Base-by-base conservation (phyloP, 2,888 invertebrate genomes). In the Xanthia icteritia region DNA sequence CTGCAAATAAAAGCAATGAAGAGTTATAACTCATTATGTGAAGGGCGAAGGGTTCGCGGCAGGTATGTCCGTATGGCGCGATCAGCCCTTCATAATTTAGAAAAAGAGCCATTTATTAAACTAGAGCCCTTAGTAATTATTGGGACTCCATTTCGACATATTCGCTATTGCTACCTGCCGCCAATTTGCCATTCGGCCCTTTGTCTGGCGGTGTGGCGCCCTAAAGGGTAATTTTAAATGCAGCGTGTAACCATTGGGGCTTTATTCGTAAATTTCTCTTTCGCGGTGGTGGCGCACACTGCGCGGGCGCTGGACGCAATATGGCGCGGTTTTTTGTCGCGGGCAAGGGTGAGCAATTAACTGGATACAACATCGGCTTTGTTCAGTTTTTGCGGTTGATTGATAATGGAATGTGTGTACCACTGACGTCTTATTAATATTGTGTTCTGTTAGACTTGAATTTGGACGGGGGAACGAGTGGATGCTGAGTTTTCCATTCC, bases 171-270 rank as follows among this genome's bases (percentile, higher is more conserved):
- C 96, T 96, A 96, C 96, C 96, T 96, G 96, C 96, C 93, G 93
- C 92, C 95, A 96, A 95, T 96, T 96, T 95, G 96, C 95, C 95
- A 96, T 95, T 96, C 94, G 95, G 93, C 93, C 92, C 94, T 94
- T 96, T 96, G 96, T 96, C 94, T 96, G 96, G 92, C 96, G 95
- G 96, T 94, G 96, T 96, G 96, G 96, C 96, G 96, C 96, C 96
- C 96, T 94, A 96, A 96, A 96, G 96, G 96, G 96, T 96, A 96
- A 96, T 96, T 96, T 94, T 95, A 96, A 96, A 96, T 96, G 95
- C 94, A 93, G 91, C 96, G 95, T 96, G 95, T 96, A 96, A 96
- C 96, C 94, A 96, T 96, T 94, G 91, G 88, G 90, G 92, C 94
- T 92, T 96, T 95, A 95, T 96, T 94, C 92, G 93, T 94, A 94